Evolutionary conservation across 2,797 vertebrate genomes (phyloP), one percentile per base, ranked within the genome.

Genomic region (Numenius phaeopus): DNA sequence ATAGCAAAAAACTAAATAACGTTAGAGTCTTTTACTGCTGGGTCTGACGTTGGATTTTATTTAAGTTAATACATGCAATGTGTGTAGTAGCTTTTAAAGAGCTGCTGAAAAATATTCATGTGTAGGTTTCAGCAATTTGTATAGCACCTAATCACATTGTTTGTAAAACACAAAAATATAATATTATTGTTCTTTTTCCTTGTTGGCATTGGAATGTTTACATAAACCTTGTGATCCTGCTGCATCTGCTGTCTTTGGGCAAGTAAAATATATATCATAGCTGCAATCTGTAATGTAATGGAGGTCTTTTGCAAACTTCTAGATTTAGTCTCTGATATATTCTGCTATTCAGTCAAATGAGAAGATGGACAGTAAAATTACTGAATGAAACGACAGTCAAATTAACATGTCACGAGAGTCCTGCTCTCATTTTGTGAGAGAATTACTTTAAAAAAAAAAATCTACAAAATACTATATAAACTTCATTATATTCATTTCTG

Each of bases 11-110:
- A 24, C 42, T 88, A 87, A 89, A 37, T 49, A 94, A 77, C 58
- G 24, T 70, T 87, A 89, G 29, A 76, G 54, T 5, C 80, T 58
- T 76, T 95, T 77, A 34, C 71, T 83, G 83, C 77, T 89, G 81
- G 71, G 94, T 87, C 75, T 86, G 59, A 89, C 44, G 49, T 49
- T 94, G 37, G 34, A 37, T 94, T 96, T 90, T 84, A 69, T 96
- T 96, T 90, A 85, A 92, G 88, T 97, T 95, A 90, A 71, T 73
- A 78, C 34, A 78, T 11, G 40, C 95, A 93, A 65, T 22, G 9
- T 87, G 40, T 73, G 46, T 84, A 55, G 18, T 69, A 22, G 40
- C 49, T 97, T 94, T 94, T 59, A 83, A 95, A 71, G 72, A 70
- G 47, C 71, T 87, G 15, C 77, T 83, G 67, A 83, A 83, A 89